Evolutionary conservation across 2,797 vertebrate species (phyloP), one percentile per base, ranked within the genome.

Genomic region (Falco concolor): DNA sequence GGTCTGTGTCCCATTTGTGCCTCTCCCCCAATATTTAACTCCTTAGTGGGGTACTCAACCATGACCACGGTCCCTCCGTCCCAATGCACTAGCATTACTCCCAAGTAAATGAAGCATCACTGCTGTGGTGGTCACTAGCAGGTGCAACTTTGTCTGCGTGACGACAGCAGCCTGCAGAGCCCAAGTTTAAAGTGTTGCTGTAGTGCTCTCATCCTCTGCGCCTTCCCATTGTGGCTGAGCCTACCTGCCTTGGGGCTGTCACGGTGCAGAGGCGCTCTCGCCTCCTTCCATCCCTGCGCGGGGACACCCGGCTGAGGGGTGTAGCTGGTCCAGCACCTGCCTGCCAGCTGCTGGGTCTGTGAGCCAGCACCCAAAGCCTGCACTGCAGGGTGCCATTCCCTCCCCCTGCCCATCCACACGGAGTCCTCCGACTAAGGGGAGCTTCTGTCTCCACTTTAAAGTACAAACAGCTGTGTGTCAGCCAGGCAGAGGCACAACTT

Each of bases 201-300:
- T 8, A 16, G 25, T 27, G 34, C 36, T 57, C 32, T n/a, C 7
- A 0, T 28, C 3, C 28, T 28, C 49, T 32, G n/a, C 8, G 47
- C 52, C 36, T n/a, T 57, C 47, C 23, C 14, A 6, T 1, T 45
- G 38, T 0, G 0, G 50, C 16, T 32, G 27, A 45, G 12, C 20
- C 52, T 15, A 8, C 18, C 10, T 13, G 2, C 27, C 65, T 20
- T 2, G 4, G 42, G 50, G 50, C 67, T 85, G 44, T 6, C 32
- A 20, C 2, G 3, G n/a, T 1, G 3, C 28, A 13, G n/a, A 15
- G 49, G 4, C 67, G 56, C 8, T 4, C 63, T 73, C 21, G 79
- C 10, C 42, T 83, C 16, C 14, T 73, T 22, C 40, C 3, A 1
- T 7, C 25, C 23, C 59, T n/a, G 45, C 25, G 9, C 7, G 30